Percentiles rank a stretch among this genome's conserved stretches.
Conservation (phyloP, 2,113 vertebrate genomes). For the Zosterops pallidus region DNA sequence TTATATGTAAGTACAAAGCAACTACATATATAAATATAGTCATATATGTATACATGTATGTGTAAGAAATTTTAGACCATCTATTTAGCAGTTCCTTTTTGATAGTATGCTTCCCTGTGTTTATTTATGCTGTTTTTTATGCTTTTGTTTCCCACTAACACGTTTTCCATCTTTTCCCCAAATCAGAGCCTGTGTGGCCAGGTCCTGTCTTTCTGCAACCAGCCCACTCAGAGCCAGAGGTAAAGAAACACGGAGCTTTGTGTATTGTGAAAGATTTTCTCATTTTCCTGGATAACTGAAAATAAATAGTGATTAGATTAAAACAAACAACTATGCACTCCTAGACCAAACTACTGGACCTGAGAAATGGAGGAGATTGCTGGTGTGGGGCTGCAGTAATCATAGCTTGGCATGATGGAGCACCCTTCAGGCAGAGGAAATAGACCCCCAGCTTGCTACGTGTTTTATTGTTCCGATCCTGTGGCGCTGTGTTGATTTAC, state of each 20-base stretch:
- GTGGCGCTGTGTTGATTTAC: slow-evolving; percentile 42
- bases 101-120: background rate
- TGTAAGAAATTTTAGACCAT: background rate
- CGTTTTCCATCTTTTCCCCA: background rate
- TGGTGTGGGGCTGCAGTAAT: slow-evolving; percentile 26
- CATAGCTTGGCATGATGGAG: slow-evolving; percentile 25
- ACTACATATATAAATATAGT: background rate
- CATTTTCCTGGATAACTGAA: slow-evolving; percentile 1
- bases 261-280: background rate
- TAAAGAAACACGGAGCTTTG: background rate
- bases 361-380: slow-evolving; percentile 30
- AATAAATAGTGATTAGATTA: slow-evolving; percentile 47
- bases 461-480: slow-evolving; percentile 35
- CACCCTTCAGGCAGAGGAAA: slow-evolving; percentile 51
- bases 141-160: background rate
- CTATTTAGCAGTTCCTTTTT: background rate
- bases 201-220: background rate
- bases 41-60: background rate
- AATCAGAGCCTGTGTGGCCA: background rate
- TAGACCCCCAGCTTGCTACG: slow-evolving; percentile 22
- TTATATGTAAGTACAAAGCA: accelerated
- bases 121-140: background rate
- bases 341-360: background rate
- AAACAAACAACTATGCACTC: slow-evolving; percentile 17
- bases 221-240: background rate